Evolutionary conservation across 2,113 vertebrate species (phyloP).

Genomic region (Myotis lucifugus): DNA sequence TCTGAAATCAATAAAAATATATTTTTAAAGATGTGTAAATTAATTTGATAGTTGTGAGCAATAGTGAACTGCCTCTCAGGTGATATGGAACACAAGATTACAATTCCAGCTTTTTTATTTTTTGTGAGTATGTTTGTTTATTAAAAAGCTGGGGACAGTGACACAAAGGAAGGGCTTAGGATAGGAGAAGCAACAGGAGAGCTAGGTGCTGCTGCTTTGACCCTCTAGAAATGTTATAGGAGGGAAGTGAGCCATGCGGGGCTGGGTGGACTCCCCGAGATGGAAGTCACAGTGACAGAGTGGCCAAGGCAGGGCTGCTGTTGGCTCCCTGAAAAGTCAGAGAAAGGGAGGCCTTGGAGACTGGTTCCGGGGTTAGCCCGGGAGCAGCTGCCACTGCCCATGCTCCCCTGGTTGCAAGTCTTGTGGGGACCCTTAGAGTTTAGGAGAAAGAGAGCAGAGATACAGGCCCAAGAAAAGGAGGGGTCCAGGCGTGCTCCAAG

Average conservation of each 20-base stretch:
- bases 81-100: not conserved
- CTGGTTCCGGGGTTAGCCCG: not conserved
- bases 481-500: not conserved
- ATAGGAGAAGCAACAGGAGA: not conserved
- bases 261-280: not conserved
- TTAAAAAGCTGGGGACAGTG: not conserved
- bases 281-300: not conserved
- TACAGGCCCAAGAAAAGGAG: not conserved
- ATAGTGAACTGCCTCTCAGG: not conserved
- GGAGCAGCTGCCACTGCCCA: not conserved
- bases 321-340: not conserved
- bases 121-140: not conserved
- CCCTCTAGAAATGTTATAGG: not conserved
- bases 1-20: too few relatives aligned
- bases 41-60: conserved; percentile 1
- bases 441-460: not conserved
- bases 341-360: not conserved
- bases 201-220: not conserved
- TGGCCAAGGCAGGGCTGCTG: not conserved
- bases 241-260: not conserved
- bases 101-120: not conserved
- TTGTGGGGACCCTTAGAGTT: not conserved
- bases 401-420: not conserved
- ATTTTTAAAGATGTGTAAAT: not conserved
- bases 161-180: not conserved